Conservation (phyloP, 2,888 invertebrate genomes). For the Ypsolopha scabrella region DNA sequence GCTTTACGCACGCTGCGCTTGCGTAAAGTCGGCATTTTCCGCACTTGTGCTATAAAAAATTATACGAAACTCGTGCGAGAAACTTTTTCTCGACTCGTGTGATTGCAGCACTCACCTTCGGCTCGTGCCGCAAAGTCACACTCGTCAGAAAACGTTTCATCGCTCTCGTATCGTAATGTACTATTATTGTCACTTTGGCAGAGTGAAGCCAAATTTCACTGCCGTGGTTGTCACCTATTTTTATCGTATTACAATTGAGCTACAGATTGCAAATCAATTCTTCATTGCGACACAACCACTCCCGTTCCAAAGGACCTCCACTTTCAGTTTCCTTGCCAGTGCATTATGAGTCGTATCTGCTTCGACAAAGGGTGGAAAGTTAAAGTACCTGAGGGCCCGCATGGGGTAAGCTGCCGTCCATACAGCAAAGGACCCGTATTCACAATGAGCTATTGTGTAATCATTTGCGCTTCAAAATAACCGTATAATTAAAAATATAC, state of each 20-base stretch:
- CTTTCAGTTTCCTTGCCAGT: not conserved
- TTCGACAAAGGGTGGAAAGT: not conserved
- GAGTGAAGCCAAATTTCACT: too few relatives aligned
- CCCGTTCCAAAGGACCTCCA: not conserved
- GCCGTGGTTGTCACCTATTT: not conserved
- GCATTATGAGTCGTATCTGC: not conserved
- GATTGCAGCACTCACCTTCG: too few relatives aligned
- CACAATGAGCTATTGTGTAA: constrained; percentile 38
- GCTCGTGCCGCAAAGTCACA: too few relatives aligned
- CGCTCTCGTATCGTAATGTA: too few relatives aligned
- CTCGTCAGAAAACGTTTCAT: too few relatives aligned
- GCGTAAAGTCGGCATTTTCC: too few relatives aligned
- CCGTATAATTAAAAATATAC: constrained; percentile 35
- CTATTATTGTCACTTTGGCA: too few relatives aligned
- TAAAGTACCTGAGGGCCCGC: not conserved
- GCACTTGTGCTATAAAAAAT: too few relatives aligned
- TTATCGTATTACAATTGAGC: not conserved
- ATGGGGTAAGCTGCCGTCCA: constrained; percentile 11
- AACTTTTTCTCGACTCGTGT: too few relatives aligned
- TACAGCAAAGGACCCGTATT: constrained; percentile 27
- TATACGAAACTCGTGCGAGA: too few relatives aligned
- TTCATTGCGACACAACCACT: not conserved
- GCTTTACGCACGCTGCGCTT: too few relatives aligned
- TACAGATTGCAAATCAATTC: constrained; percentile 4
- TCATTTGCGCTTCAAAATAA: constrained; percentile 33